Evolutionary conservation across 2,113 vertebrate genomes (phyloP).

Genomic region (Pithys albifrons): DNA sequence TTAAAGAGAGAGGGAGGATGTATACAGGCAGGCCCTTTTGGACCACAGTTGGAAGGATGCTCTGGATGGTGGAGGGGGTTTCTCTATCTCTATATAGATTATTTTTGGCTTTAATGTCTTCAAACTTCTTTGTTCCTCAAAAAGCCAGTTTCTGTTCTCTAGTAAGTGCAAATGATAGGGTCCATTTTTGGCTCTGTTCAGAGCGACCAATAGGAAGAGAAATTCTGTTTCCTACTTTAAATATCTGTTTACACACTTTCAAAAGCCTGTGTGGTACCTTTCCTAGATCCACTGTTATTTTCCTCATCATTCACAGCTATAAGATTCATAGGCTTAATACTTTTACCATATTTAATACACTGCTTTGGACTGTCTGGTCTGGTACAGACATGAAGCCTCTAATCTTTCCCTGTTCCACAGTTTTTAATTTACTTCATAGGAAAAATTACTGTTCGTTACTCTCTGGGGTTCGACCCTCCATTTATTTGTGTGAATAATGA

Average conservation of each 20-base stretch:
- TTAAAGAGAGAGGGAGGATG: not conserved
- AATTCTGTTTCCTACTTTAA: not conserved
- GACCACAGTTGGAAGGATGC: not conserved
- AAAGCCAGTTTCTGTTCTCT: not conserved
- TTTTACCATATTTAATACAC: not conserved
- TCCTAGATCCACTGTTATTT: not conserved
- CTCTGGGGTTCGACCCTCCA: not conserved
- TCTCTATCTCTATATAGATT: not conserved
- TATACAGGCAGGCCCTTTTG: not conserved
- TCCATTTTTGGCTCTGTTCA: not conserved
- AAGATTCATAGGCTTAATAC: not conserved
- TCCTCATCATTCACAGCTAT: not conserved
- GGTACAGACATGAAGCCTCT: not conserved
- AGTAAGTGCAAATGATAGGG: not conserved
- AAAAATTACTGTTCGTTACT: not conserved
- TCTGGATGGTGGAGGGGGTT: not conserved
- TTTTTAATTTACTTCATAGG: not conserved
- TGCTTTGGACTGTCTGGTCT: not conserved
- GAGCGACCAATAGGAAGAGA: not conserved
- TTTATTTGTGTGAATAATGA: slow-evolving; percentile 19
- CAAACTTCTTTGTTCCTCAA: not conserved
- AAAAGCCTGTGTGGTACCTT: not conserved
- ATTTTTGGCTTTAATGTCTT: not conserved
- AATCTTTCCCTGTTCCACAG: not conserved
- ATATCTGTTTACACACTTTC: not conserved